Evolutionary conservation across 2,888 invertebrate species (phyloP).

Genomic region (Polydrusus pterygomalis): DNA sequence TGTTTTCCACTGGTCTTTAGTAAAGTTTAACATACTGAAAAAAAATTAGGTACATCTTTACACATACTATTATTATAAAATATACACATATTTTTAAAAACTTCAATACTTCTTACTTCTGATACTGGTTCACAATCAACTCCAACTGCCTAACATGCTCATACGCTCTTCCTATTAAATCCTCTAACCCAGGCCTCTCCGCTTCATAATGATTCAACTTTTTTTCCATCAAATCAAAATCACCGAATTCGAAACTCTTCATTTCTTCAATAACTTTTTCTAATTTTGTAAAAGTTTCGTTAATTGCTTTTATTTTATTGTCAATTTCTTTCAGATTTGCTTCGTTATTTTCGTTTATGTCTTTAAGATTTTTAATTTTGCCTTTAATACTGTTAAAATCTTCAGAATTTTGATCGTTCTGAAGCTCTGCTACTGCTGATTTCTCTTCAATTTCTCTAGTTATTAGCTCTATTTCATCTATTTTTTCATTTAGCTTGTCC

Average conservation of each 20-base stretch:
- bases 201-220: slow-evolving; percentile 65
- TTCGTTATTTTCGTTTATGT: slow-evolving; percentile 55
- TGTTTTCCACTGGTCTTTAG: slow-evolving; percentile 76
- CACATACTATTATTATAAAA: too few species aligned
- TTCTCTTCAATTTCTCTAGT: slow-evolving; percentile 58
- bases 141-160: slow-evolving; percentile 73
- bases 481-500: slow-evolving; percentile 59
- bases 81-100: too few species aligned
- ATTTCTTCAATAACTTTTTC: slow-evolving; percentile 59
- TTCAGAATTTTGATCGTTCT: slow-evolving; percentile 59
- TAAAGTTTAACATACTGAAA: slow-evolving; percentile 64
- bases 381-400: slow-evolving; percentile 58
- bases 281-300: slow-evolving; percentile 59
- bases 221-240: slow-evolving; percentile 68
- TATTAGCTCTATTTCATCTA: slow-evolving; percentile 59
- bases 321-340: slow-evolving; percentile 56
- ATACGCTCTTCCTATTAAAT: slow-evolving; percentile 71
- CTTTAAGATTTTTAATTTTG: slow-evolving; percentile 59
- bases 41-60: too few species aligned
- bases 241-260: slow-evolving; percentile 57
- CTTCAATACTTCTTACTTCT: slow-evolving; percentile 63
- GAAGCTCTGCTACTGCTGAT: slow-evolving; percentile 56
- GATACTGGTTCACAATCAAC: slow-evolving; percentile 71
- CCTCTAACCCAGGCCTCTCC: slow-evolving; percentile 66
- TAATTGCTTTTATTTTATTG: slow-evolving; percentile 57